Conservation (phyloP, 2,888 invertebrate genomes). For the Cataglyphis cursor region DNA sequence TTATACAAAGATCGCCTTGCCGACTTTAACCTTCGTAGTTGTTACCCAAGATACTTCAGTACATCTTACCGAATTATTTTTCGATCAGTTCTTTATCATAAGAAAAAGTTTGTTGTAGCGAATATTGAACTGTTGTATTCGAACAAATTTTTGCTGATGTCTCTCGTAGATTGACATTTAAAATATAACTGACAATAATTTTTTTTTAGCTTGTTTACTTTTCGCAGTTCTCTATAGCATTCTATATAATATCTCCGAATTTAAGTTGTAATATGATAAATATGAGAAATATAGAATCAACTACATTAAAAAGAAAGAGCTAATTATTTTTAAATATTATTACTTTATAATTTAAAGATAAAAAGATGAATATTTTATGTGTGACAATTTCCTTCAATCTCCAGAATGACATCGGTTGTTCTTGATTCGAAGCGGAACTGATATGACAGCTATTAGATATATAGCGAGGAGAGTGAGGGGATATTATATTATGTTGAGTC, state of each 20-base stretch:
- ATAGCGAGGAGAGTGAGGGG: not conserved
- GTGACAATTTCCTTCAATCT: slow-evolving; percentile 13
- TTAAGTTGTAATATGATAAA: not conserved
- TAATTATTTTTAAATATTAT: not conserved
- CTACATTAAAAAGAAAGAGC: not conserved
- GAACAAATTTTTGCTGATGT: not conserved
- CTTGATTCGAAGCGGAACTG: slow-evolving; percentile 22
- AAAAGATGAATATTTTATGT: slow-evolving; percentile 1
- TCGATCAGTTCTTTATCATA: not conserved
- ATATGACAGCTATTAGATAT: slow-evolving; percentile 33
- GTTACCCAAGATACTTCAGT: not conserved
- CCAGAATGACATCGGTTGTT: slow-evolving; percentile 7
- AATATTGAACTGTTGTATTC: not conserved
- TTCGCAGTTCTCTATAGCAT: not conserved
- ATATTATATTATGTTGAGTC: slow-evolving; percentile 14
- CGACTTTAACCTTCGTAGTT: not conserved
- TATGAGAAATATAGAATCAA: not conserved
- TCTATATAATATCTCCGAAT: not conserved
- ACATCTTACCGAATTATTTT: not conserved
- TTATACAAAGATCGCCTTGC: not conserved
- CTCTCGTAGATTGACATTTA: not conserved
- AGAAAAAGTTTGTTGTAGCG: not conserved
- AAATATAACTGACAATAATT: not conserved
- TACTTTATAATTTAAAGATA: not conserved
- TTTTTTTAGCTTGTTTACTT: not conserved